Base-by-base conservation (phyloP, 1,140 invertebrate genomes). In the Potamilus streckersoni region DNA sequence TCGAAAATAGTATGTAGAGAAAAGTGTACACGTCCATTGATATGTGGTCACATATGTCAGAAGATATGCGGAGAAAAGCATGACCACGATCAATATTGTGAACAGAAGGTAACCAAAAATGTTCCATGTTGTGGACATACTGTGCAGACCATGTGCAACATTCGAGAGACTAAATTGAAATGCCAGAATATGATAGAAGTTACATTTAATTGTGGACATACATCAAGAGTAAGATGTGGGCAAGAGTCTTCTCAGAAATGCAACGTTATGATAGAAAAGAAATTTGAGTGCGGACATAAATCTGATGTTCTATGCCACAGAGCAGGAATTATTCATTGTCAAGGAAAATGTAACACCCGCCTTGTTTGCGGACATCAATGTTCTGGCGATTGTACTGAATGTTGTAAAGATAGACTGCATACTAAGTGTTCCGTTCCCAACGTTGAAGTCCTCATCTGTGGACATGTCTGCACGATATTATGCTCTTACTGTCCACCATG, bases 361-460 rank as follows among this genome's bases (percentile, higher is more conserved):
- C 64, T 80, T 19, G 20, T 23, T 20, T 82, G 81, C 70, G 81
- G 76, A 3, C 79, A 82, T 60, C 27, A 5, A 13, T 82, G 81
- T 65, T 56, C 17, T 12, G 76, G 76, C 12, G 69, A 59, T 8
- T 82, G 81, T 73, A 49, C 23, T 15, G 20, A 61, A 82, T 94
- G 94, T 83, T 83, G 78, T 14, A 91, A 92, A 82, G 92, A 92
- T 20, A 88, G 93, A 12, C 86, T 94, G 68, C 94, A 94, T 87
- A 11, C 69, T 16, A 61, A 76, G 19, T 90, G 89, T 78, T 17
- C 27, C 2, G 17, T 80, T 38, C 68, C 69, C 31, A 89, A 86
- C 57, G 78, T 79, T 20, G 71, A 80, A 71, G 78, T 75, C 56
- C 74, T 88, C 14, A 70, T 89, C 56, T 89, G 88, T 76, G 87